These are phyloP conservation scores for Semotilus atromaculatus DNA, from an alignment of 2,797 vertebrate species.

Conservation along the genomic window DNA sequence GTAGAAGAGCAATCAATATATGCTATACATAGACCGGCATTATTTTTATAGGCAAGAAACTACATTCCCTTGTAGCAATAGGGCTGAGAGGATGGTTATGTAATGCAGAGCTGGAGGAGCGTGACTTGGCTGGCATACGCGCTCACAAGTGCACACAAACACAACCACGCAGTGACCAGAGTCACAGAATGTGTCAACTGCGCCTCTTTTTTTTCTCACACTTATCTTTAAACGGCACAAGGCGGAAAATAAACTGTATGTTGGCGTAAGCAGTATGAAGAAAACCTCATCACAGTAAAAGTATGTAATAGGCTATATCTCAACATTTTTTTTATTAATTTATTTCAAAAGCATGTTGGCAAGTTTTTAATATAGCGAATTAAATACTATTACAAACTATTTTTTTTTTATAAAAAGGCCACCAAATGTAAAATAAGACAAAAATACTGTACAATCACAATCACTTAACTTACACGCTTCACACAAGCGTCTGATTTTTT, in stretches of 20 bases:
- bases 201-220: neutral
- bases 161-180: conserved; percentile 1
- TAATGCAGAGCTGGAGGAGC: conserved; percentile 48
- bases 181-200: conserved; percentile 9
- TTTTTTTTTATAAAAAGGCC: neutral
- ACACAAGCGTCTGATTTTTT: neutral
- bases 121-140: conserved; percentile 39
- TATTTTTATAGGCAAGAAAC: neutral
- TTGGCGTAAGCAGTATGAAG: neutral
- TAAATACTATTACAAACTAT: neutral
- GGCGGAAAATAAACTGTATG: neutral
- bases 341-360: neutral
- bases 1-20: neutral
- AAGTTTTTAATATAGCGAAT: neutral
- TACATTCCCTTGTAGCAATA: conserved; percentile 2
- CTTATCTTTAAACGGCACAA: conserved; percentile 7
- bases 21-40: neutral
- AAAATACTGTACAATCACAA: neutral
- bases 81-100: conserved; percentile 44
- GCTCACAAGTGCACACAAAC: conserved; percentile 5
- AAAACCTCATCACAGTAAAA: neutral
- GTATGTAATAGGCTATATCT: neutral
- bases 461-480: neutral
- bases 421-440: neutral
- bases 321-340: neutral